phyloP scores from a whole-genome alignment of 2,797 vertebrate genomes.

The Channa striata region DNA sequence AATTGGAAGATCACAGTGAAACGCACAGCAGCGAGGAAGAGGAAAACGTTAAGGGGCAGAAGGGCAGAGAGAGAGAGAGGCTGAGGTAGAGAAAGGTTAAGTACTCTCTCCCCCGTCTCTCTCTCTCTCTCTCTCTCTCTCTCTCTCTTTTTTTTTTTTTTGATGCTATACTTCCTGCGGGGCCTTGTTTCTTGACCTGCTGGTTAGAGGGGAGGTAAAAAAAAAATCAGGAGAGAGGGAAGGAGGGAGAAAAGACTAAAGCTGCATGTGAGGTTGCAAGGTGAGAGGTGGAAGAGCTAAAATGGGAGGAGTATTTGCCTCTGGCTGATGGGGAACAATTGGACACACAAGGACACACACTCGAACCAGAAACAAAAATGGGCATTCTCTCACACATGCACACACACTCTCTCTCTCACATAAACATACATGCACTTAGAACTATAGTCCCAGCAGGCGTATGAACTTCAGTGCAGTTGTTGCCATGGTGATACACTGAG shows the following conservation, averaged over 20 bases:
- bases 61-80: constrained; percentile 50
- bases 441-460: constrained; percentile 80
- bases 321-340: constrained; percentile 79
- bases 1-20: constrained; percentile 39
- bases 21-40: constrained; percentile 40
- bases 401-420: constrained; percentile 36
- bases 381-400: constrained; percentile 55
- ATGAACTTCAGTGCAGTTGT: constrained; percentile 84
- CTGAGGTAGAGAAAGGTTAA: constrained; percentile 76
- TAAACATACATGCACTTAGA: constrained; percentile 63
- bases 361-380: constrained; percentile 66
- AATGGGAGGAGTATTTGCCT: constrained; percentile 81
- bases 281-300: constrained; percentile 78
- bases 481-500: constrained; percentile 83
- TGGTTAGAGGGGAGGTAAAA: constrained; percentile 61
- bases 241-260: constrained; percentile 73
- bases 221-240: constrained; percentile 36
- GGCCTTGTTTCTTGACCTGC: constrained; percentile 75
- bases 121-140: too few relatives aligned
- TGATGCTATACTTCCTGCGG: constrained; percentile 75
- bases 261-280: constrained; percentile 76
- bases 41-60: constrained; percentile 47
- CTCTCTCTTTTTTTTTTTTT: constrained; percentile 26
- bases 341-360: constrained; percentile 52
- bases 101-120: constrained; percentile 52